A percentile compares a stretch with the other conserved stretches of the same genome.
phyloP scores from a whole-genome alignment of 2,888 invertebrate species.

The Megastigmus dorsalis region DNA sequence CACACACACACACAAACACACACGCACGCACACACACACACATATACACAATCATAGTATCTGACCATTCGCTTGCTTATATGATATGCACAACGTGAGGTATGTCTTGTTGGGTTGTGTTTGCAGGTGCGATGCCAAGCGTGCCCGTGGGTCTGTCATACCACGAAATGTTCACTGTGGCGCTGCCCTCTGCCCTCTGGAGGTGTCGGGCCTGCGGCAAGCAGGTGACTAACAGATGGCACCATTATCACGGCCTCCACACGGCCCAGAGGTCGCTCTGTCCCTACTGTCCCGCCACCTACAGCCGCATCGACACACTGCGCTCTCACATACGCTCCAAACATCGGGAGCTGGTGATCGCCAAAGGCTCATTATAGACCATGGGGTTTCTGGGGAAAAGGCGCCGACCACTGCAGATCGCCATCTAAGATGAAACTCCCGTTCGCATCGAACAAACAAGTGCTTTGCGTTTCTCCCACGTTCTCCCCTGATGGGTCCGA shows the following conservation, averaged over 20 bases:
- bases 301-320: conserved; percentile 91
- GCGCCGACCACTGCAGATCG: conserved; percentile 59
- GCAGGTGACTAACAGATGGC: conserved; percentile 91
- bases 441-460: not conserved
- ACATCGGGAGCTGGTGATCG: conserved; percentile 72
- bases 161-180: conserved; percentile 89
- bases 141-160: conserved; percentile 79
- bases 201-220: conserved; percentile 89
- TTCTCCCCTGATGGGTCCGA: not conserved
- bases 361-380: conserved; percentile 69
- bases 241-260: conserved; percentile 91
- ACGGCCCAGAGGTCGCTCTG: conserved; percentile 87
- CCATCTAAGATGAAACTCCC: conserved; percentile 21
- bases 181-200: conserved; percentile 84
- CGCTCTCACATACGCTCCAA: conserved; percentile 84
- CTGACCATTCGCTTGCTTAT: not conserved
- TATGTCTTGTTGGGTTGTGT: conserved; percentile 27
- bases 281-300: conserved; percentile 90
- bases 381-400: conserved; percentile 67
- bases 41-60: no score
- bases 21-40: no score
- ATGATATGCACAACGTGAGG: conserved; percentile 11
- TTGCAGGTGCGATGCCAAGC: conserved; percentile 72
- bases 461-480: no score
- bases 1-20: no score